These are phyloP conservation scores for Cranoglanis bouderius DNA, from an alignment of 2,113 vertebrate genomes.

Conservation along the genomic window DNA sequence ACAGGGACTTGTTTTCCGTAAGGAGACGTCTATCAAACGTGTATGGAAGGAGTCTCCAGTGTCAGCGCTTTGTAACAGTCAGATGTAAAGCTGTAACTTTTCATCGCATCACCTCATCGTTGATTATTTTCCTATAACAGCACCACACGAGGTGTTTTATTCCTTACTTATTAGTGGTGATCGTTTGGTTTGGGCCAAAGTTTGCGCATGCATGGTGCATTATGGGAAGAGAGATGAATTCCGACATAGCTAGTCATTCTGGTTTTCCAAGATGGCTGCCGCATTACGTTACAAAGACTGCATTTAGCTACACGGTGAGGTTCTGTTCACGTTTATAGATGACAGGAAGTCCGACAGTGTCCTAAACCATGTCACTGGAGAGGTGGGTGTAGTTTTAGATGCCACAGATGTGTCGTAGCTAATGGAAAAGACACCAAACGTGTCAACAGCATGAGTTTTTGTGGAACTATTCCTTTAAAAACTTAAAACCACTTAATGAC, in stretches of 20 bases:
- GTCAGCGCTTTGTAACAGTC: neutral
- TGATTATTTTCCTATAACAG: neutral
- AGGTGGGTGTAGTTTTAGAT: neutral
- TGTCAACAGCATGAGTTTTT: neutral
- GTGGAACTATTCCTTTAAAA: neutral
- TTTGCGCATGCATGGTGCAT: neutral
- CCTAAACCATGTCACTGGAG: neutral
- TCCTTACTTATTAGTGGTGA: neutral
- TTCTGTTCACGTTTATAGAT: neutral
- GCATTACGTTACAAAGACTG: neutral
- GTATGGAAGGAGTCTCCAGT: neutral
- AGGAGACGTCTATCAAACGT: neutral
- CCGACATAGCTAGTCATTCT: neutral
- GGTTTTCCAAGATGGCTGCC: neutral
- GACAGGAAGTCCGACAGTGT: neutral
- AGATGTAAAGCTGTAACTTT: neutral
- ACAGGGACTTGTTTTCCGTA: neutral
- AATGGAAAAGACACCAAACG: neutral
- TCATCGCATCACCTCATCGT: neutral
- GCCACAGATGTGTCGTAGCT: neutral
- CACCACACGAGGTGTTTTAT: neutral
- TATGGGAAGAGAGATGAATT: neutral
- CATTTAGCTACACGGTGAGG: neutral
- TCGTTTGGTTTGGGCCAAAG: neutral
- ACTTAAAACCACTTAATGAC: neutral